Evolutionary conservation across 1,140 invertebrate genomes (phyloP).

Genomic region (Pogonus chalceus): DNA sequence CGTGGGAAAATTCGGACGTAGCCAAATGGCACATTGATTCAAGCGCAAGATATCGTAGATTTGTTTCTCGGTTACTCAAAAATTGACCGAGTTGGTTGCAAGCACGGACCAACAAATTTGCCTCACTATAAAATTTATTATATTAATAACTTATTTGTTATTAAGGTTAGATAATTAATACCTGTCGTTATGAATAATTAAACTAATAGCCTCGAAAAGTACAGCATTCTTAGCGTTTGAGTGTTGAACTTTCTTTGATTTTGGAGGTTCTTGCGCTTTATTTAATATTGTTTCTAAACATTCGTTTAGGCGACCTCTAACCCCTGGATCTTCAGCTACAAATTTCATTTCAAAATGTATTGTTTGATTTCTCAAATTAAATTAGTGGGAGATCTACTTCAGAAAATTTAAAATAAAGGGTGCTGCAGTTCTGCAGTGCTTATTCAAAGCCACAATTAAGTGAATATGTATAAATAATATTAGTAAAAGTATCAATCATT

Average conservation of each 20-base stretch:
- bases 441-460: too few species aligned
- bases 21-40: slow-evolving; percentile 99
- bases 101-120: slow-evolving; percentile 91
- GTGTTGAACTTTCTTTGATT: slow-evolving; percentile 99
- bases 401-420: too few species aligned
- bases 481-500: background rate
- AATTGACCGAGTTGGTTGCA: slow-evolving; percentile 99
- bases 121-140: slow-evolving; percentile 56
- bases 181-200: slow-evolving; percentile 98
- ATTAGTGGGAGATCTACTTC: too few species aligned
- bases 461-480: background rate
- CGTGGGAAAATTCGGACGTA: slow-evolving; percentile 98
- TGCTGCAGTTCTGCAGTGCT: too few species aligned
- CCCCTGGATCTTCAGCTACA: slow-evolving; percentile 80
- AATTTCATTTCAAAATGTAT: slow-evolving; percentile 18
- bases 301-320: slow-evolving; percentile 90
- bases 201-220: slow-evolving; percentile 97
- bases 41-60: slow-evolving; percentile 92
- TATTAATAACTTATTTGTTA: background rate
- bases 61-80: slow-evolving; percentile 96
- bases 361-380: slow-evolving; percentile 4
- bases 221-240: slow-evolving; percentile 99
- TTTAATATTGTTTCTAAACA: slow-evolving; percentile 99
- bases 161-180: slow-evolving; percentile 23
- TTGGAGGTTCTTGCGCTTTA: slow-evolving; percentile 98